Evolutionary conservation across 2,888 invertebrate species (phyloP), one percentile per base, ranked within the genome.

Genomic region (Ophioninae sp.): DNA sequence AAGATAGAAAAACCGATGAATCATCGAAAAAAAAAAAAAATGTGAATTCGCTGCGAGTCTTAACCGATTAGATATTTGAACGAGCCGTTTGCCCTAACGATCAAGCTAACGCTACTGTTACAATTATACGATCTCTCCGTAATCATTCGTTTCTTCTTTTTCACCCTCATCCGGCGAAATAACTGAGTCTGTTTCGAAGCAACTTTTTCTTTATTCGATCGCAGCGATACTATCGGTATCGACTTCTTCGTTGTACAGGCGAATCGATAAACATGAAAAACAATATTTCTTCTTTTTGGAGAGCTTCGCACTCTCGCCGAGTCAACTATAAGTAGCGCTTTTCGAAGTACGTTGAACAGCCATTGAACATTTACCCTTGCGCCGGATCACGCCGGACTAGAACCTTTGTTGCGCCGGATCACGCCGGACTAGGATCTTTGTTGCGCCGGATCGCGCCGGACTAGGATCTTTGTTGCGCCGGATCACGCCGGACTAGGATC

Each of bases 1-100:
- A 94, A 86, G 67, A 23, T 56, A 37, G 64, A 72, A 20, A 67
- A 73, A 37, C 41, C 13, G n/a, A 22, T 65, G 51, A 72, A 85
- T 65, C 71, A 22, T 65, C 64, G 37, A n/a, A n/a, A n/a, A n/a
- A n/a, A n/a, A n/a, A 56, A 64, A 8, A 71, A 63, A 22, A 69
- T 39, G 58, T 83, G 51, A 71, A 79, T 78, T 78, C 41, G 44
- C 71, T 72, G 20, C 56, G 72, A 37, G 74, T 73, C 64, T 76
- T 58, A 79, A 81, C 74, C 74, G 39, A 73, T 82, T 64, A 63
- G 58, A 71, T 78, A 82, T 84, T 82, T 82, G 80, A 82, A 69
- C 63, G 39, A 79, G 71, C 79, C 77, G 74, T 82, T 75, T 59
- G 73, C 78, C 82, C 74, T 10, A 85, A 83, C 67, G 79, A 58